Percentiles rank a stretch among this genome's conserved stretches.
Evolutionary conservation across 2,113 vertebrate genomes (phyloP).

Genomic region (Parus major): DNA sequence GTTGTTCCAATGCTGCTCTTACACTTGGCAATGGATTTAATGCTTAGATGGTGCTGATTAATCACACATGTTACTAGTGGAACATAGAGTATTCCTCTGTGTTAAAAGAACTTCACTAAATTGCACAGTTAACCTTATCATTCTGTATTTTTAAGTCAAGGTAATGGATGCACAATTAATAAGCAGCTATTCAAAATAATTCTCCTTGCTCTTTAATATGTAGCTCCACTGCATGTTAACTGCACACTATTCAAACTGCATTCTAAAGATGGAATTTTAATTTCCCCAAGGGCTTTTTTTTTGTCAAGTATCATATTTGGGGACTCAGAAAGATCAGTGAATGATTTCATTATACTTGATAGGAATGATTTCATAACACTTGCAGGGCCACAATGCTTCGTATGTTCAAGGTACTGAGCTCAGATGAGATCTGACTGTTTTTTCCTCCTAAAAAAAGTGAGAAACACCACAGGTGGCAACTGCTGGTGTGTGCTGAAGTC

Average conservation of each 20-base stretch:
- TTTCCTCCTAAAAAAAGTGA: background rate
- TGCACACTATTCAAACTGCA: background rate
- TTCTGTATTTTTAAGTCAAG: background rate
- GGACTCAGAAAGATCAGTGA: background rate
- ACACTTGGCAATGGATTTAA: background rate
- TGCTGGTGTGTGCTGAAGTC: background rate
- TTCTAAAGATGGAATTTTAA: background rate
- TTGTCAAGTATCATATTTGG: background rate
- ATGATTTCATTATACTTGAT: background rate
- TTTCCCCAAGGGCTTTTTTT: background rate
- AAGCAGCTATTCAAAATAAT: background rate
- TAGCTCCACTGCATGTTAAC: background rate
- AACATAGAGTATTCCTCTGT: background rate
- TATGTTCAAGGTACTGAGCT: background rate
- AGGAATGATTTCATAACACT: background rate
- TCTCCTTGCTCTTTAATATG: background rate
- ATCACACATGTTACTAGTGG: background rate
- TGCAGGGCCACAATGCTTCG: background rate
- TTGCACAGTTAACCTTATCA: background rate
- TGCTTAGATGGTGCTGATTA: background rate
- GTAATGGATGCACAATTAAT: background rate
- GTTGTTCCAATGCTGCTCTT: background rate
- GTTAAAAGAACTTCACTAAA: background rate
- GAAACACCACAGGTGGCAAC: background rate
- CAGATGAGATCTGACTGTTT: background rate